Percentiles rank a stretch among this genome's conserved stretches.
phyloP scores from a whole-genome alignment of 2,113 vertebrate genomes.

The Pelusios castaneus region DNA sequence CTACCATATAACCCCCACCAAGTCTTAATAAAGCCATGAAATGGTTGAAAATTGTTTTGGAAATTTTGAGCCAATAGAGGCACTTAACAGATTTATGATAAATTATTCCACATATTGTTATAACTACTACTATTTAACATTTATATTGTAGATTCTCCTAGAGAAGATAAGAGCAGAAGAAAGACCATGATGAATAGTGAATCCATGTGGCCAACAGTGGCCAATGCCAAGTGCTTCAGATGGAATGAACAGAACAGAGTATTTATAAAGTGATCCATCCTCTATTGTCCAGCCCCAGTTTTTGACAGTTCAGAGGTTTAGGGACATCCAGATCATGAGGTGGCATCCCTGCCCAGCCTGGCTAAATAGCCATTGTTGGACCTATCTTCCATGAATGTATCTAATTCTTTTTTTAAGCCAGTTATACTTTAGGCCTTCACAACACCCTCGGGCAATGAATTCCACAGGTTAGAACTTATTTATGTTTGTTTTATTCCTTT shows the following conservation, averaged over 20 bases:
- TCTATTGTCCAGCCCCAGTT: not conserved
- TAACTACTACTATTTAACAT: not conserved
- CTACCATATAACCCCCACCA: not conserved
- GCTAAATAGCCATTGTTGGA: not conserved
- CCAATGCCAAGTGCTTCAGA: no score
- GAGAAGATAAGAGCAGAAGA: not conserved
- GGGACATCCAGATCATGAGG: not conserved
- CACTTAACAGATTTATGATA: not conserved
- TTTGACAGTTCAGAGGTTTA: not conserved
- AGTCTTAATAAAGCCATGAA: not conserved
- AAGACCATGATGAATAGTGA: no score
- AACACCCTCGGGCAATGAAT: no score
- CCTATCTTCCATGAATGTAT: not conserved
- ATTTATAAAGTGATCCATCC: not conserved
- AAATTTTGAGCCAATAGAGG: not conserved
- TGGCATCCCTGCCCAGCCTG: not conserved
- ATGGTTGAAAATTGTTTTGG: not conserved
- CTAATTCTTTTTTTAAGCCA: not conserved
- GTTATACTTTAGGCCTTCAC: no score
- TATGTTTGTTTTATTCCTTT: no score
- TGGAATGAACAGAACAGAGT: no score
- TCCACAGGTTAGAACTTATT: no score
- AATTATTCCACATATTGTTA: not conserved
- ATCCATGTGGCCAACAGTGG: not conserved
- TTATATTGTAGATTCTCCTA: not conserved